Conservation (phyloP, 2,888 invertebrate species). For the Alcis repandata region DNA sequence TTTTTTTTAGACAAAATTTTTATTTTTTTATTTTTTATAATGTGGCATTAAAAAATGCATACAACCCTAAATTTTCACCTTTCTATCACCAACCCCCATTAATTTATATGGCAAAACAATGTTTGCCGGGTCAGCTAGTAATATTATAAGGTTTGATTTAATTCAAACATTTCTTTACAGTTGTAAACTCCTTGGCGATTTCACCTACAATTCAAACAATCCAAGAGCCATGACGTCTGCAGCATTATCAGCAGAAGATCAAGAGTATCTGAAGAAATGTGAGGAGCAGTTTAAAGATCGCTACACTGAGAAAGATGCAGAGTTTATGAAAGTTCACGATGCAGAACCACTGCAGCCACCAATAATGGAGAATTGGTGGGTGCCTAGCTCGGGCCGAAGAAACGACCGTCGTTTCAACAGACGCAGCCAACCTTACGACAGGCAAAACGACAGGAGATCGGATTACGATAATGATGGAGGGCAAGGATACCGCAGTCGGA, state of each 20-base stretch:
- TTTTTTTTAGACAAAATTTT: too few relatives aligned
- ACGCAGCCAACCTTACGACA: conserved; percentile 59
- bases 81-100: too few relatives aligned
- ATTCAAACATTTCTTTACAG: conserved; percentile 55
- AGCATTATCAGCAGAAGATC: conserved; percentile 84
- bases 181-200: conserved; percentile 60
- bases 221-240: conserved; percentile 57
- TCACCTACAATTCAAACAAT: conserved; percentile 47
- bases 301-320: conserved; percentile 88
- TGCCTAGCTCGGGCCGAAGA: conserved; percentile 61
- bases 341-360: conserved; percentile 83
- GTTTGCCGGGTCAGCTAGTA: not conserved
- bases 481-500: conserved; percentile 48
- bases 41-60: too few relatives aligned
- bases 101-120: too few relatives aligned
- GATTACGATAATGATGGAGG: conserved; percentile 49
- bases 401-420: conserved; percentile 67
- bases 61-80: too few relatives aligned
- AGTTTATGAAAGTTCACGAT: conserved; percentile 84
- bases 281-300: conserved; percentile 88
- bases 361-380: conserved; percentile 87
- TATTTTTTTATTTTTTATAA: too few relatives aligned
- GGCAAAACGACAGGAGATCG: conserved; percentile 52
- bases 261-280: conserved; percentile 87
- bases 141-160: not conserved